These are phyloP conservation scores for Benitochromis conjunctus DNA, from an alignment of 2,113 vertebrate species.

Conservation along the genomic window DNA sequence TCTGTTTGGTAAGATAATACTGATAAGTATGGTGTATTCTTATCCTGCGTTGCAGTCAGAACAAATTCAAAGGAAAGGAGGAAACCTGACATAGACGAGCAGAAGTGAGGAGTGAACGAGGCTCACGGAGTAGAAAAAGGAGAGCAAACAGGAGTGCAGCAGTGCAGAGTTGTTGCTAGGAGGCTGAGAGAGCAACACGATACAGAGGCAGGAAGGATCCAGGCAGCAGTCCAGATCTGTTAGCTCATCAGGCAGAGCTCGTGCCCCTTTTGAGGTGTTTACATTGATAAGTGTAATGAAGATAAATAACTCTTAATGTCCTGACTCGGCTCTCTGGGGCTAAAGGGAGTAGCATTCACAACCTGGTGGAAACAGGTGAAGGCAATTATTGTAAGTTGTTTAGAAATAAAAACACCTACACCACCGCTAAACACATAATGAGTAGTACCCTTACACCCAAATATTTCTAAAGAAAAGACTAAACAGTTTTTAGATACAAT, in stretches of 20 bases:
- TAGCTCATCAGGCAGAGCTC: neutral
- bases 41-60: neutral
- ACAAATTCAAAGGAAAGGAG: neutral
- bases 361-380: neutral
- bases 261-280: neutral
- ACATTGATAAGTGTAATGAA: neutral
- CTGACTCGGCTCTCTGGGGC: neutral
- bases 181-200: slow-evolving; percentile 32
- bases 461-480: neutral
- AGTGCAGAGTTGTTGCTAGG: slow-evolving; percentile 62
- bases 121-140: neutral
- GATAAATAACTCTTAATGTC: neutral
- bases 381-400: neutral
- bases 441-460: neutral
- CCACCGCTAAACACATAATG: neutral
- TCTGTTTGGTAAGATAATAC: neutral
- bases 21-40: neutral
- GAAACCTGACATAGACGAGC: neutral
- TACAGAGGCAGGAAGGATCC: slow-evolving; percentile 23
- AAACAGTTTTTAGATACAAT: neutral
- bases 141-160: neutral
- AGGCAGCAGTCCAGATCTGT: neutral
- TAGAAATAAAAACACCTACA: neutral
- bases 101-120: neutral
- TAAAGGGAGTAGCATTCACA: neutral